Conservation (phyloP, 1,140 invertebrate genomes). For the Drosophila takahashii region DNA sequence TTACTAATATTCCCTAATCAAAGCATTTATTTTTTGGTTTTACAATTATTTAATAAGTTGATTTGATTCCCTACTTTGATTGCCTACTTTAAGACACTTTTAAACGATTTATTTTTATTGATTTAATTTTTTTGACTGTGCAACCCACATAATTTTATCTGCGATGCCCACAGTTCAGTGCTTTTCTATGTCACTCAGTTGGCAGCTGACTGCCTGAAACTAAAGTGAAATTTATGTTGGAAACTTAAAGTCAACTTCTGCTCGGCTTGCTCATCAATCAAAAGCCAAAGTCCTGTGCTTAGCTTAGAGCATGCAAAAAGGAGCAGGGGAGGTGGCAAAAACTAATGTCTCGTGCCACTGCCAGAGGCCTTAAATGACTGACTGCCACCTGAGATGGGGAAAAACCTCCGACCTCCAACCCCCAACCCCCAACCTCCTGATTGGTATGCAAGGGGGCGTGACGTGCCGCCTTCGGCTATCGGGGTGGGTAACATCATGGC, state of each 20-base stretch:
- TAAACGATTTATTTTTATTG: not conserved
- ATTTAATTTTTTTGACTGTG: conserved; percentile 4
- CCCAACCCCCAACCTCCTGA: conserved; percentile 21
- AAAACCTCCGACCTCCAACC: not conserved
- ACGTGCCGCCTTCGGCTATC: conserved; percentile 15
- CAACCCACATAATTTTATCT: conserved; percentile 46
- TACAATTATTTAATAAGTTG: too few species aligned
- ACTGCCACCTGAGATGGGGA: conserved; percentile 41
- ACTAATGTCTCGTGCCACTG: conserved; percentile 64
- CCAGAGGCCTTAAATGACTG: conserved; percentile 68
- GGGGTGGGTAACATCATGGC: conserved; percentile 30
- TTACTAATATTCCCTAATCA: too few species aligned
- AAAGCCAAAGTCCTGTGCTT: conserved; percentile 45
- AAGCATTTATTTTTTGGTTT: too few species aligned
- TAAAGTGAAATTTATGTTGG: conserved; percentile 44
- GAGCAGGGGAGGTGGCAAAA: conserved; percentile 6
- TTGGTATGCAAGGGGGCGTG: conserved; percentile 58
- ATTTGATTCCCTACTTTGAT: too few species aligned
- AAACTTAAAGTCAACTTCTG: conserved; percentile 43
- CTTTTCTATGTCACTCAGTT: conserved; percentile 39
- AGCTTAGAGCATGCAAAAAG: conserved; percentile 7
- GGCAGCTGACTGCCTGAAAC: conserved; percentile 29
- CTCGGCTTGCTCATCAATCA: conserved; percentile 55
- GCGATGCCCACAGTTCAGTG: conserved; percentile 47
- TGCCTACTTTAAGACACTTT: not conserved